phyloP scores from a whole-genome alignment of 2,888 invertebrate species.

The Diarsia brunnea region DNA sequence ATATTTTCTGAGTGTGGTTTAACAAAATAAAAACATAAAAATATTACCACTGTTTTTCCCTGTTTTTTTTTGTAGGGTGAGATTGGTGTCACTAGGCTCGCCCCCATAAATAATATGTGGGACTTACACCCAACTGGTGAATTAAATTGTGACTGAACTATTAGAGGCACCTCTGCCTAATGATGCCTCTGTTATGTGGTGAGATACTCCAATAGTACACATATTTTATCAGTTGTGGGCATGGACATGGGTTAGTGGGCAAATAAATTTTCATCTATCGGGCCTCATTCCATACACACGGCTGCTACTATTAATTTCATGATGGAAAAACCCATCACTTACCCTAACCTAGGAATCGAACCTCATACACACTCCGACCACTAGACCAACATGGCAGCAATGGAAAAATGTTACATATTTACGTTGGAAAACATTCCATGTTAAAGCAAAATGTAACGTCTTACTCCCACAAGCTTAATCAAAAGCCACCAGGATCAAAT shows the following conservation, averaged over 20 bases:
- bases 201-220: too few species aligned
- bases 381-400: neutral
- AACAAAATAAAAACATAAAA: neutral
- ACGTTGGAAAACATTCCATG: neutral
- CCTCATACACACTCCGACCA: neutral
- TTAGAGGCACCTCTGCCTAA: neutral
- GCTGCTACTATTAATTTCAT: neutral
- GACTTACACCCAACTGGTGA: too few species aligned
- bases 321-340: neutral
- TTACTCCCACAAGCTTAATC: constrained; percentile 23
- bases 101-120: too few species aligned
- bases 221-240: too few species aligned
- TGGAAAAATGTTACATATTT: neutral
- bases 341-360: neutral
- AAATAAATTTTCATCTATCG: neutral
- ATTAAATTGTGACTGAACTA: neutral
- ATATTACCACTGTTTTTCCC: neutral
- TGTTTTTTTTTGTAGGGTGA: too few species aligned
- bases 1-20: neutral
- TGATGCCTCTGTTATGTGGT: too few species aligned
- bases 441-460: constrained; percentile 18
- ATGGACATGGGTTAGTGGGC: too few species aligned
- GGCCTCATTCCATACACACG: neutral
- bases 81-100: too few species aligned
- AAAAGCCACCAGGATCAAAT: constrained; percentile 21